Percentiles rank a stretch among this genome's conserved stretches.
Evolutionary conservation across 2,797 vertebrate species (phyloP).

Genomic region (Urosaurus nigricauda): DNA sequence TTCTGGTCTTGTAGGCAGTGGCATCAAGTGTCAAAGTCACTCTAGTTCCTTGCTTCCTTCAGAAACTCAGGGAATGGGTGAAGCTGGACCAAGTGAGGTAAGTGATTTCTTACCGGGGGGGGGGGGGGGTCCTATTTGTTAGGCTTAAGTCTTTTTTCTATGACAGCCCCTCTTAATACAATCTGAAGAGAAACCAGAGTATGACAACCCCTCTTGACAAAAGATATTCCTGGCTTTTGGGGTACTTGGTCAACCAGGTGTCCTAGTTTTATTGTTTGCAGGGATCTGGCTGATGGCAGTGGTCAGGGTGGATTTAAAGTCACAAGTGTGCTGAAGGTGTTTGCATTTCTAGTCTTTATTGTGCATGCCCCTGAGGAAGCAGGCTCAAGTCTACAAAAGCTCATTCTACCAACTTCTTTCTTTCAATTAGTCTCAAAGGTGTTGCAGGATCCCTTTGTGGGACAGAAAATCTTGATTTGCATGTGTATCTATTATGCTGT

Average conservation of each 20-base stretch:
- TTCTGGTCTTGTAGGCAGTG: neutral
- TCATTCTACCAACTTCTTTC: too few relatives aligned
- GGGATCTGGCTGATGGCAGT: neutral
- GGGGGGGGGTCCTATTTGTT: too few relatives aligned
- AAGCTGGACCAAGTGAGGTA: conserved; percentile 1
- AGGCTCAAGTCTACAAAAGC: too few relatives aligned
- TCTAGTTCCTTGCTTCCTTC: neutral
- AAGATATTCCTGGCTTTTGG: neutral
- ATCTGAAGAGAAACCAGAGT: neutral
- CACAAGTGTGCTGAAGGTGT: neutral
- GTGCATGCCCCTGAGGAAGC: too few relatives aligned
- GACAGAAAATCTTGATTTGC: neutral
- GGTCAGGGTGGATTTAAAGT: neutral
- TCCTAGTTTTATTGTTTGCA: neutral
- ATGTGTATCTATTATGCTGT: too few relatives aligned
- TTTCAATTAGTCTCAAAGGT: too few relatives aligned
- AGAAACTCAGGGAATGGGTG: neutral
- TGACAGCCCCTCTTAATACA: neutral
- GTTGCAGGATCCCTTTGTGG: too few relatives aligned
- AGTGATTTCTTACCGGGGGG: neutral
- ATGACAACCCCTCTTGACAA: neutral
- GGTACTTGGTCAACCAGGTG: neutral
- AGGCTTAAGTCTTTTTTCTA: neutral
- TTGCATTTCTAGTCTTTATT: too few relatives aligned
- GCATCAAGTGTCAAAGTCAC: neutral